A percentile compares a stretch with the other conserved stretches of the same genome.
Conservation (phyloP, 2,113 vertebrate genomes). For the Seriola aureovittata region DNA sequence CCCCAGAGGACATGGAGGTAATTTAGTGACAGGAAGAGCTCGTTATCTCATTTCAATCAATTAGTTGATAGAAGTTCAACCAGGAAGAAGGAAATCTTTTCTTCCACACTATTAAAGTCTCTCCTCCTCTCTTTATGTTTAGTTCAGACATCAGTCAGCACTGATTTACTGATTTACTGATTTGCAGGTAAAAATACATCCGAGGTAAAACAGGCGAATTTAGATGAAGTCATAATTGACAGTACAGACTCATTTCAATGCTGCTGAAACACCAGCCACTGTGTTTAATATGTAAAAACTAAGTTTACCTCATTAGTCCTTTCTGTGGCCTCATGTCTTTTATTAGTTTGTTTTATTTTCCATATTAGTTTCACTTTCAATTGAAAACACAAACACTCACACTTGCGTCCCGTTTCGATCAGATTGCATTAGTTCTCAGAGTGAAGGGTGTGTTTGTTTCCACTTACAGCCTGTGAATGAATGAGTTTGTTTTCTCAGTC, state of each 20-base stretch:
- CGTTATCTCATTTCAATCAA: conserved; percentile 81
- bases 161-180: neutral
- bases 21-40: conserved; percentile 78
- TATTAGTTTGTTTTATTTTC: too few relatives aligned
- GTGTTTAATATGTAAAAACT: neutral
- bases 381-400: conserved; percentile 45
- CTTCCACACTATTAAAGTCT: conserved; percentile 24
- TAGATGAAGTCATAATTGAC: too few relatives aligned
- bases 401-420: conserved; percentile 56
- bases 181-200: neutral
- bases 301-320: too few relatives aligned
- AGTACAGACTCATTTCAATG: neutral
- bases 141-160: too few relatives aligned
- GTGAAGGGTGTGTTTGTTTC: conserved; percentile 75
- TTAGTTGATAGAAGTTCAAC: conserved; percentile 61
- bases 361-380: neutral
- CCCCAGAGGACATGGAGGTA: conserved; percentile 66
- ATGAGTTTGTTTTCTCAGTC: conserved; percentile 76
- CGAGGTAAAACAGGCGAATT: too few relatives aligned
- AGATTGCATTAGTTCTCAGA: conserved; percentile 50
- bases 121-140: neutral
- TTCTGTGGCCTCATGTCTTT: too few relatives aligned
- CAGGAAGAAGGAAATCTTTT: conserved; percentile 62
- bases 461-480: conserved; percentile 69
- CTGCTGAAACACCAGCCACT: neutral